Conservation (phyloP, 2,888 invertebrate species). For the Aspidiotus rigidus region DNA sequence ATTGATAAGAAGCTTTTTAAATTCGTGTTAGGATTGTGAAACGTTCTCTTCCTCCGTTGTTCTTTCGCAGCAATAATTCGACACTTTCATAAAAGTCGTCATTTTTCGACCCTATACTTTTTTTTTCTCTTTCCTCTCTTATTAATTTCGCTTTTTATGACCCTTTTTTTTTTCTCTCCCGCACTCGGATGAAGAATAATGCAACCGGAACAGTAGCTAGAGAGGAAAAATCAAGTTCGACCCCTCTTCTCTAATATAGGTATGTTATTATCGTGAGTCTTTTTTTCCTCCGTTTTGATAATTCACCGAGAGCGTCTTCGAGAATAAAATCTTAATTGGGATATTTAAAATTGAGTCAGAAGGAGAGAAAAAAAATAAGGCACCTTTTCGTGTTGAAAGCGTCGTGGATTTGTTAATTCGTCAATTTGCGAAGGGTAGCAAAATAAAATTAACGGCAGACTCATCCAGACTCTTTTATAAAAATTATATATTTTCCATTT, state of each 20-base stretch:
- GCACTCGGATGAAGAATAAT: neutral
- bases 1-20: too few species aligned
- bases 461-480: too few species aligned
- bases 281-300: neutral
- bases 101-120: constrained; percentile 21
- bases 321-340: neutral
- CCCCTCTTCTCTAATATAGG: neutral
- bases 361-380: neutral
- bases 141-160: constrained; percentile 18
- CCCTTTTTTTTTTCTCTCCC: neutral
- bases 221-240: neutral
- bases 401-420: too few species aligned
- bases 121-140: constrained; percentile 12
- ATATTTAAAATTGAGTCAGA: constrained; percentile 10
- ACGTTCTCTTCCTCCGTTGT: neutral
- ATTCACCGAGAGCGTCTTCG: neutral
- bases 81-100: constrained; percentile 24
- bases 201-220: neutral
- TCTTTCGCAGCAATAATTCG: constrained; percentile 8
- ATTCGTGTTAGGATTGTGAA: too few species aligned
- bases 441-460: too few species aligned
- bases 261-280: constrained; percentile 2
- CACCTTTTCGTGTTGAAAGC: too few species aligned
- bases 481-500: too few species aligned
- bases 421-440: too few species aligned